These are phyloP conservation scores for Manacus vitellinus DNA, from an alignment of 2,113 vertebrate genomes.

Conservation along the genomic window DNA sequence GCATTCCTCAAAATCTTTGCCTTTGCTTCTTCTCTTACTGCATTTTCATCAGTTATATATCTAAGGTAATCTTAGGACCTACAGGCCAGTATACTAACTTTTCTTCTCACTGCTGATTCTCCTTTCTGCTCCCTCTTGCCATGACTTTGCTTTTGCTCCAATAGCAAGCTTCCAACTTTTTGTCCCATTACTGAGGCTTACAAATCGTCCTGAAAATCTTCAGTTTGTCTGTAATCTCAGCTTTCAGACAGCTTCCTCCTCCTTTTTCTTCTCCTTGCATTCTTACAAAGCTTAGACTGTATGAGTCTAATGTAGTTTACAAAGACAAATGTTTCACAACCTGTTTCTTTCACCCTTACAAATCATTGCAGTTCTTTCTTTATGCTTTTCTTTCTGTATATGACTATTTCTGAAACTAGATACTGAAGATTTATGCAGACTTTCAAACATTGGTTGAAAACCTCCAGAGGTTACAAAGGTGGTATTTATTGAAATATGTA, in stretches of 20 bases:
- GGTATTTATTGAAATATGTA: neutral
- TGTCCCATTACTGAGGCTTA: neutral
- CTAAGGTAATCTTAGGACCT: neutral
- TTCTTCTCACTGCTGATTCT: neutral
- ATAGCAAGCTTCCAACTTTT: neutral
- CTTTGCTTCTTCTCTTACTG: neutral
- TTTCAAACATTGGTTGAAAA: neutral
- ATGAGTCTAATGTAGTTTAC: neutral
- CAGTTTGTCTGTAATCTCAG: neutral
- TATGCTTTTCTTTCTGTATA: neutral
- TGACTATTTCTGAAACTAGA: neutral
- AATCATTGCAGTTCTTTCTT: neutral
- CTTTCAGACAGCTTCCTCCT: neutral
- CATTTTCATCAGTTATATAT: neutral
- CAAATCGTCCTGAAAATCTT: neutral
- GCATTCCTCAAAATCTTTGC: neutral
- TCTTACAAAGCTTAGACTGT: neutral
- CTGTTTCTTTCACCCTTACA: conserved; percentile 9
- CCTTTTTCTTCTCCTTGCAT: neutral
- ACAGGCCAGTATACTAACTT: neutral
- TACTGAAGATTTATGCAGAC: neutral
- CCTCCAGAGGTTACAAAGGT: neutral
- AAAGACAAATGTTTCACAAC: conserved; percentile 17
- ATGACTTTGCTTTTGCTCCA: neutral
- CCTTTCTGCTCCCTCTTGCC: neutral